These are phyloP conservation scores for Barnardius zonarius DNA, from an alignment of 2,113 vertebrate species.

Conservation along the genomic window DNA sequence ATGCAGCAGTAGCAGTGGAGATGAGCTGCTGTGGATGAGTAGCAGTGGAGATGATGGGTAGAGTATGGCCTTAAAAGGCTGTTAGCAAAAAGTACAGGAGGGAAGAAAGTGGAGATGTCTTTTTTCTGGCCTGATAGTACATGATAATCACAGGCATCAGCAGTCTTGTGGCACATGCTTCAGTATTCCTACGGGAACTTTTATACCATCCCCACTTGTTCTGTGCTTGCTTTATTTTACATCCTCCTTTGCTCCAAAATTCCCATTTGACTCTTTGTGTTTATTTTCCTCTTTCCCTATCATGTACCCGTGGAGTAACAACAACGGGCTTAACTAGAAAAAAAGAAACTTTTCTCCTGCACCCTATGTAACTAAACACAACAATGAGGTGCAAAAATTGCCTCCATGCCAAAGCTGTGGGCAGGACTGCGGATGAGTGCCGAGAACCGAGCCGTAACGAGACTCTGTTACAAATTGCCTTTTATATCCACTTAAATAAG, in stretches of 20 bases:
- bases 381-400: not conserved
- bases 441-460: not conserved
- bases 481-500: conserved; percentile 7
- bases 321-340: not conserved
- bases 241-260: not conserved
- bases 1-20: too few relatives aligned
- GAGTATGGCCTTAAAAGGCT: not conserved
- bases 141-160: too few relatives aligned
- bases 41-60: not conserved
- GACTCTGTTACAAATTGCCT: not conserved
- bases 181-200: rapidly evolving
- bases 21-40: not conserved
- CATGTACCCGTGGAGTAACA: not conserved
- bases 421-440: not conserved
- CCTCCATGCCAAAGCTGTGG: not conserved
- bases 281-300: not conserved
- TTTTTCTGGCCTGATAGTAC: not conserved
- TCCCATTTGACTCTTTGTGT: not conserved
- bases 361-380: not conserved
- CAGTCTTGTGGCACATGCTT: too few relatives aligned
- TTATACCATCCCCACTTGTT: not conserved
- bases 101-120: rapidly evolving
- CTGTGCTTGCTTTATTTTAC: not conserved
- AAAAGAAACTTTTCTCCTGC: not conserved
- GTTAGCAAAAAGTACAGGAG: not conserved